Conservation (phyloP, 2,113 vertebrate species). For the Scortum barcoo region DNA sequence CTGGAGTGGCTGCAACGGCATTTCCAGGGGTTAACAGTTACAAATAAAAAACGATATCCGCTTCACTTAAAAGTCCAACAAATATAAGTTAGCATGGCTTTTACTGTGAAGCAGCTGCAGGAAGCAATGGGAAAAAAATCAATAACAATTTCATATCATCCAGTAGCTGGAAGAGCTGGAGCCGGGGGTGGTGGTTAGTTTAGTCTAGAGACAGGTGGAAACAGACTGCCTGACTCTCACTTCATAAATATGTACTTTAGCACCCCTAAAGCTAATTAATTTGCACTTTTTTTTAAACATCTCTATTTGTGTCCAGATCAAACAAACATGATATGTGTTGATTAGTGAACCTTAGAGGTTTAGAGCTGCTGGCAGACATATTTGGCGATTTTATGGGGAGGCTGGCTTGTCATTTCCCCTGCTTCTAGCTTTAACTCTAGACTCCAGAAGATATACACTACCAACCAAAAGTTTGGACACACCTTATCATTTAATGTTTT, state of each 20-base stretch:
- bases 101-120: neutral
- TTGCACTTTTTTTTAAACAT: neutral
- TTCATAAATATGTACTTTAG: too few relatives aligned
- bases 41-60: neutral
- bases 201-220: neutral
- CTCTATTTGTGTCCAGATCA: neutral
- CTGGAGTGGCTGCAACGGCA: neutral
- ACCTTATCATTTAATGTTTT: too few relatives aligned
- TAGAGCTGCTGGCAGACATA: neutral
- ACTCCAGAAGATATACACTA: too few relatives aligned
- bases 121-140: neutral
- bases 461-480: too few relatives aligned
- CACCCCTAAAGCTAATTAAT: too few relatives aligned
- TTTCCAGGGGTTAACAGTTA: neutral
- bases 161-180: neutral
- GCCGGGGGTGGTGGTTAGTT: neutral
- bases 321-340: neutral
- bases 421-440: neutral
- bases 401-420: neutral
- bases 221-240: too few relatives aligned
- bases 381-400: neutral
- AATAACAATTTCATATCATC: neutral
- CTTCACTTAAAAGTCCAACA: neutral
- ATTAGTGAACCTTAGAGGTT: neutral
- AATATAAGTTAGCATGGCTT: too few relatives aligned